Evolutionary conservation across 2,113 vertebrate species (phyloP), one percentile per base, ranked within the genome.

Genomic region (Urocolius indicus): DNA sequence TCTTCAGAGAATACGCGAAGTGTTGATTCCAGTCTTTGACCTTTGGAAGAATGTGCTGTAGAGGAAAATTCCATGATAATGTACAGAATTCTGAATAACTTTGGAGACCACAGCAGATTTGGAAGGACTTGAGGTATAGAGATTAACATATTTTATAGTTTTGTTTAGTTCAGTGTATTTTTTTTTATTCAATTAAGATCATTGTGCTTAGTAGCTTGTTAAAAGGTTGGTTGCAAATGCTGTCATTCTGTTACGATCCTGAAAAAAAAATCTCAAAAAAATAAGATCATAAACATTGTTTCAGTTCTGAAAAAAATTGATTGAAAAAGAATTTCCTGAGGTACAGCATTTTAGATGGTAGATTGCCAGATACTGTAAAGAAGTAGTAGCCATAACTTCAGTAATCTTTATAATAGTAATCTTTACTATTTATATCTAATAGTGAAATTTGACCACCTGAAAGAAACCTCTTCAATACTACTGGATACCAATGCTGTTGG

Each of bases 91-190:
- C 5, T 29, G 26, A 73, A 65, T 32, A 83, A 21, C 9, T 79
- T 65, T 51, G 11, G 11, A 73, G 26, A 69, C 2, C 68, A 12
- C 2, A 59, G 20, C 6, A 67, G 38, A 59, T 63, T 59, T 55
- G 73, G 7, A 79, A 55, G 13, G 54, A 61, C 21, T 54, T 49
- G 26, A 67, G 13, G 18, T n/a, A 78, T 3, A 16, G 4, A 74
- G 2, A 66, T 26, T 0, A 4, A 48, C 0, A 0, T 36, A 46
- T 66, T 45, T 77, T 84, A 32, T 26, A 17, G 24, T 73, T 95
- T 68, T 68, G 1, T 51, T 90, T 4, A 5, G 4, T 36, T 72
- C 18, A 54, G 4, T 34, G 5, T 29, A 29, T 46, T 36, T 82
- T 36, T 82, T 75, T 91, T 68, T 46, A 26, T 15, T 82, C 4